Percentiles rank a stretch among this genome's conserved stretches.
Conservation (phyloP, 2,113 vertebrate genomes). For the Papio anubis region DNA sequence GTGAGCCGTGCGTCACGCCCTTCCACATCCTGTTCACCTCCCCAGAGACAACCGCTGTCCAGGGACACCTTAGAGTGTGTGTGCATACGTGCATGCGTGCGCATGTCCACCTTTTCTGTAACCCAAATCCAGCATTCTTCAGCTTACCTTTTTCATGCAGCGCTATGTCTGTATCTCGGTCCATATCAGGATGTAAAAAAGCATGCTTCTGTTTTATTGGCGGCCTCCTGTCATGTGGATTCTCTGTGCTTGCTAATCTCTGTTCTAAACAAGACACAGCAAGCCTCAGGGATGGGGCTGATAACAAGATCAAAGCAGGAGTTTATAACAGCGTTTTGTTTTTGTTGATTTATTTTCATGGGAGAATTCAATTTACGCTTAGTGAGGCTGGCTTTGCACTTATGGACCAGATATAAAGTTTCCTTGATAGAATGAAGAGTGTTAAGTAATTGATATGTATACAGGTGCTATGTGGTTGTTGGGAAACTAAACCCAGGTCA, state of each 20-base stretch:
- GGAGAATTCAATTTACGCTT: neutral
- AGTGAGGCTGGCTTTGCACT: neutral
- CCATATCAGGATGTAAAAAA: neutral
- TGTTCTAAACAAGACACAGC: neutral
- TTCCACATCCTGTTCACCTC: neutral
- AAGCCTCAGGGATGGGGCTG: neutral
- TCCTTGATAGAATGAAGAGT: neutral
- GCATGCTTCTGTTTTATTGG: neutral
- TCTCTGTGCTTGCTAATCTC: neutral
- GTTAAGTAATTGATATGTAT: neutral
- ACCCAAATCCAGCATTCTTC: neutral
- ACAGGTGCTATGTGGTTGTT: neutral
- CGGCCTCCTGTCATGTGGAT: neutral
- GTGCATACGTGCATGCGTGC: fast-evolving
- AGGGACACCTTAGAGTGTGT: neutral
- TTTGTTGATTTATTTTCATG: neutral
- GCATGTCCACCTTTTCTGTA: fast-evolving
- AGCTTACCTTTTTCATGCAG: neutral
- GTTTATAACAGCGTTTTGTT: neutral
- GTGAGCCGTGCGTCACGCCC: neutral
- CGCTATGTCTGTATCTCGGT: neutral
- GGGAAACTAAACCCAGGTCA: neutral
- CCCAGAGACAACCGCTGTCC: neutral
- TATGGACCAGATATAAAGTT: neutral
- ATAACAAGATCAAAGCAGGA: neutral